Conservation (phyloP, 2,113 vertebrate genomes). For the Dasyprocta punctata region DNA sequence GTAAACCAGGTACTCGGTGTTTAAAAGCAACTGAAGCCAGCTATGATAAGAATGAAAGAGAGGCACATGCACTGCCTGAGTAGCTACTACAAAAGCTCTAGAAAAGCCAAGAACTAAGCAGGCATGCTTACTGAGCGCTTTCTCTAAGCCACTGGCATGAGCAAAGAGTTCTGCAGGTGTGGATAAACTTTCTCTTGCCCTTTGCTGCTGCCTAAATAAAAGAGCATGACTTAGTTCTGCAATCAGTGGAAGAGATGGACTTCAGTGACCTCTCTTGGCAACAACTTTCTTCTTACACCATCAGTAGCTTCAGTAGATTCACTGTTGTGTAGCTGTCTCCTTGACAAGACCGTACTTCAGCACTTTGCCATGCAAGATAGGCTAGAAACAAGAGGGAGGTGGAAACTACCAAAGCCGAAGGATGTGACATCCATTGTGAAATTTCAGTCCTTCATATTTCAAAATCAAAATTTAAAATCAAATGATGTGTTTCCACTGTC, state of each 20-base stretch:
- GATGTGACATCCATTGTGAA: background rate
- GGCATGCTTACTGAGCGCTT: background rate
- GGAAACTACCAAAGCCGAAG: background rate
- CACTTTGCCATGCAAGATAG: background rate
- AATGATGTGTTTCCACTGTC: background rate
- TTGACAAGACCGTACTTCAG: background rate
- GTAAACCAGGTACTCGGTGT: background rate
- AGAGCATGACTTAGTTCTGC: background rate
- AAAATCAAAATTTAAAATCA: constrained; percentile 25
- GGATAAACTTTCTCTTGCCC: background rate
- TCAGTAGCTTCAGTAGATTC: background rate
- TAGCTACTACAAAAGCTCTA: background rate
- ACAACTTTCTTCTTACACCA: background rate
- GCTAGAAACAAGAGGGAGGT: background rate
- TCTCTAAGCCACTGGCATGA: background rate
- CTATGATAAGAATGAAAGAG: background rate
- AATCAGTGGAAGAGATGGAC: background rate
- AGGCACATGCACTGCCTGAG: background rate
- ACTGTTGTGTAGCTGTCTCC: background rate
- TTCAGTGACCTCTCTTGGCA: background rate
- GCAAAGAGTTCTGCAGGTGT: background rate
- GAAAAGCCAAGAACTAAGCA: background rate
- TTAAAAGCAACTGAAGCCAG: constrained; percentile 1
- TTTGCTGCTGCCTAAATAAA: background rate
- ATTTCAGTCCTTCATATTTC: background rate